Conservation (phyloP, 2,888 invertebrate genomes). For the Xiphydria camelus region DNA sequence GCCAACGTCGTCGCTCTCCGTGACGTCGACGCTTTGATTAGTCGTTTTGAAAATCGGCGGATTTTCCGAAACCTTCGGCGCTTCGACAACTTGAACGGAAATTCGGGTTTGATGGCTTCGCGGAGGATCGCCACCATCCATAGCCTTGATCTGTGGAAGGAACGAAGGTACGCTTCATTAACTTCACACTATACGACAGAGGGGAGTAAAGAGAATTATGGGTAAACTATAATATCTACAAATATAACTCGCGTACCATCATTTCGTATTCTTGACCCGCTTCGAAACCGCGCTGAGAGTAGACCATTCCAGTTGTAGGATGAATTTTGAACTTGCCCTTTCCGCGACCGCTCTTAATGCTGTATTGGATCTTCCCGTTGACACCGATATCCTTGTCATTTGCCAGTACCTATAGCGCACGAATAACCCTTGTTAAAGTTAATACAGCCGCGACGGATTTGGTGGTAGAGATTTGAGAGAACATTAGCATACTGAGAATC, state of each 20-base stretch:
- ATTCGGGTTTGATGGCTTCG: slow-evolving; percentile 77
- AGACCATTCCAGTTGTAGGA: slow-evolving; percentile 79
- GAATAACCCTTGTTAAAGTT: too few species aligned
- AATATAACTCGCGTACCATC: slow-evolving; percentile 62
- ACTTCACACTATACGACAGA: too few species aligned
- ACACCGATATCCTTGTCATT: slow-evolving; percentile 80
- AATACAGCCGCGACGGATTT: too few species aligned
- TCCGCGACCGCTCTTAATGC: slow-evolving; percentile 76
- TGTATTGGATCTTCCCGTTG: slow-evolving; percentile 83
- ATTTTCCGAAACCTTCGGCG: slow-evolving; percentile 64
- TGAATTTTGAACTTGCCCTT: slow-evolving; percentile 83
- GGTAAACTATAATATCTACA: too few species aligned
- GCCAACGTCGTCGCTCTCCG: slow-evolving; percentile 86
- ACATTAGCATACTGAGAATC: too few species aligned
- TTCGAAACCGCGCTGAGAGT: slow-evolving; percentile 72
- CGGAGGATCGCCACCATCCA: slow-evolving; percentile 77
- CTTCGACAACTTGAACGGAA: slow-evolving; percentile 68
- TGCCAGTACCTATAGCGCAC: slow-evolving; percentile 83
- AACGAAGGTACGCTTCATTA: too few species aligned
- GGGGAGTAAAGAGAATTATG: too few species aligned
- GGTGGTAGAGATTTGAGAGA: too few species aligned
- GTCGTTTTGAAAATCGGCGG: slow-evolving; percentile 67
- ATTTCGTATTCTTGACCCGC: slow-evolving; percentile 71
- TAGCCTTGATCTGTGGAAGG: slow-evolving; percentile 82
- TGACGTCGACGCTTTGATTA: slow-evolving; percentile 73